Evolutionary conservation across 2,113 vertebrate genomes (phyloP).

Genomic region (Nothoprocta perdicaria): DNA sequence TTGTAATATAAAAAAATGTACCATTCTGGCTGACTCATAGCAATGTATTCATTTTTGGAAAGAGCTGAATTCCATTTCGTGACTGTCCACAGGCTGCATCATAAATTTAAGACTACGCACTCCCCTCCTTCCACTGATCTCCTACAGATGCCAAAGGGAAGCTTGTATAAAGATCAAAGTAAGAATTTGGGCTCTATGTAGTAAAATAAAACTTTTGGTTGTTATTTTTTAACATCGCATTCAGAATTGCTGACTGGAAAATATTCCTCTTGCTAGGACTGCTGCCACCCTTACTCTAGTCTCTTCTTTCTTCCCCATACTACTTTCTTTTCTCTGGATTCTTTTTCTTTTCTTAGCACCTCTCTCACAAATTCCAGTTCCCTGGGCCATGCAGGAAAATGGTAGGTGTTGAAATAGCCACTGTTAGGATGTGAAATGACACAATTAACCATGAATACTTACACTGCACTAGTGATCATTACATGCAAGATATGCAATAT

Average conservation of each 20-base stretch:
- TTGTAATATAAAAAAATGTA: background rate
- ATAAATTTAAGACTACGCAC: slow-evolving; percentile 43
- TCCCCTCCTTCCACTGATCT: slow-evolving; percentile 44
- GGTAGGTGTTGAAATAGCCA: background rate
- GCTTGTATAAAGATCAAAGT: slow-evolving; percentile 66
- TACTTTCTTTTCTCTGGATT: background rate
- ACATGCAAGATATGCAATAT: background rate
- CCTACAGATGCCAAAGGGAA: slow-evolving; percentile 69
- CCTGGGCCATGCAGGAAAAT: too few relatives aligned
- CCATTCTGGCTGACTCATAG: background rate
- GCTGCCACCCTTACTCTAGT: slow-evolving; percentile 1
- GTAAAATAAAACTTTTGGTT: slow-evolving; percentile 72
- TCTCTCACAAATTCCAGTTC: background rate
- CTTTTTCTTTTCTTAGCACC: background rate
- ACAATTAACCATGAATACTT: background rate
- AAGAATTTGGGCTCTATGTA: slow-evolving; percentile 58
- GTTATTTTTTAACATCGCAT: slow-evolving; percentile 67
- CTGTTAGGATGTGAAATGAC: background rate
- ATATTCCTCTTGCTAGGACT: slow-evolving; percentile 44
- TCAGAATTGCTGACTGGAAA: slow-evolving; percentile 56
- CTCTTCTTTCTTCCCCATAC: background rate
- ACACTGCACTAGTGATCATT: background rate
- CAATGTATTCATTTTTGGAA: background rate
- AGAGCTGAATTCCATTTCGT: slow-evolving; percentile 29
- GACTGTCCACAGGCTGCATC: slow-evolving; percentile 8